Conservation (phyloP, 2,113 vertebrate genomes). For the Misgurnus mizolepis region DNA sequence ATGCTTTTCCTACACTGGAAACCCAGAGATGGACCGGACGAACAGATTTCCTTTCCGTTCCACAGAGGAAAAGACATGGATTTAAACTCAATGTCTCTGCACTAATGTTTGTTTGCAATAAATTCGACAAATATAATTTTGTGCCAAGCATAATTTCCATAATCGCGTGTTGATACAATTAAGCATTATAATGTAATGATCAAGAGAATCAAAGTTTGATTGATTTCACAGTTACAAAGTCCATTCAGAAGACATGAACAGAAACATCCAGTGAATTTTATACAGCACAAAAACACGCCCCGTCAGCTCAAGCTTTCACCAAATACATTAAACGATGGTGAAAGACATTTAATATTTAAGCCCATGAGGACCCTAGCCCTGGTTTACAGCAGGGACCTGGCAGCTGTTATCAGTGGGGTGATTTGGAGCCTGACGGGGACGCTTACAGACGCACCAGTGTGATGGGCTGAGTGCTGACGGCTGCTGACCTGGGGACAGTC, state of each 20-base stretch:
- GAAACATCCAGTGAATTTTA: background rate
- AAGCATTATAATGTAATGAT: too few relatives aligned
- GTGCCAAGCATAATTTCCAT: too few relatives aligned
- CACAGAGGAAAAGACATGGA: background rate
- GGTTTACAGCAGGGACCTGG: conserved; percentile 13
- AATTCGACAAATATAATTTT: background rate
- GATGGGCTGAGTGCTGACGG: conserved; percentile 40
- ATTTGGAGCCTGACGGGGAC: conserved; percentile 1
- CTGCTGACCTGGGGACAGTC: conserved; percentile 43
- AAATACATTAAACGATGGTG: background rate
- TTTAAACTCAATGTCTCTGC: background rate
- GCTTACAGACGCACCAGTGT: conserved; percentile 33
- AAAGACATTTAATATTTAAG: background rate
- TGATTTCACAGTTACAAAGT: too few relatives aligned
- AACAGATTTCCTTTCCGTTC: conserved; percentile 23
- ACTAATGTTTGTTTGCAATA: background rate
- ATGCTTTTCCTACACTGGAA: conserved; percentile 28
- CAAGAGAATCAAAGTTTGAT: too few relatives aligned
- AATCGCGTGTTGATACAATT: too few relatives aligned
- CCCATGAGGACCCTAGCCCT: background rate
- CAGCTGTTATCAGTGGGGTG: conserved; percentile 45
- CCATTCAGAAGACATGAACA: background rate
- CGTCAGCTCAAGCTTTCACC: background rate
- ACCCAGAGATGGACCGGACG: conserved; percentile 11
- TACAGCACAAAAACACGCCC: conserved; percentile 17